A percentile compares a stretch with the other conserved stretches of the same genome.
These are phyloP conservation scores for Tinea semifulvella DNA, from an alignment of 2,888 invertebrate species.

Conservation along the genomic window DNA sequence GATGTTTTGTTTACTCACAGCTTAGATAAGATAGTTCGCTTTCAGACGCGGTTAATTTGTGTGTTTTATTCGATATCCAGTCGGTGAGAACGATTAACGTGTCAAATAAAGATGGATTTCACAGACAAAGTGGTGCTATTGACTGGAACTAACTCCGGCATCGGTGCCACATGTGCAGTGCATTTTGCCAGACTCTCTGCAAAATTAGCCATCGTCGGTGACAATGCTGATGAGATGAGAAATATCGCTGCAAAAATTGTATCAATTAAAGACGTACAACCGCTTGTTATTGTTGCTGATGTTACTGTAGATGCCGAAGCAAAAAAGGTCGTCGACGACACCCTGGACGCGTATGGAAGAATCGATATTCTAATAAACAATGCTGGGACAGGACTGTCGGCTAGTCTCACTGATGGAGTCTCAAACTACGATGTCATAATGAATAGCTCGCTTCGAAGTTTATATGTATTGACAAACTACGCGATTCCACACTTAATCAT, in stretches of 20 bases:
- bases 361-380: constrained; percentile 79
- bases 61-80: background rate
- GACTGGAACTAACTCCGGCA: constrained; percentile 51
- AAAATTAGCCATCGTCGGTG: constrained; percentile 35
- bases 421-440: constrained; percentile 81
- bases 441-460: constrained; percentile 76
- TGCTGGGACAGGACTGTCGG: constrained; percentile 43
- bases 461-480: constrained; percentile 75
- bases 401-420: constrained; percentile 30
- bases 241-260: constrained; percentile 27
- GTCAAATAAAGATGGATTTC: constrained; percentile 35
- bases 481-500: constrained; percentile 78
- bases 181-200: constrained; percentile 39
- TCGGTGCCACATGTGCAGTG: constrained; percentile 43
- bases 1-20: constrained; percentile 2
- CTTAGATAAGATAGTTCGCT: constrained; percentile 5
- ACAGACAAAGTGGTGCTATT: constrained; percentile 43
- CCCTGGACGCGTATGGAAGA: constrained; percentile 72
- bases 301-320: constrained; percentile 73
- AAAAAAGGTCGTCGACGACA: constrained; percentile 69
- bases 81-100: background rate
- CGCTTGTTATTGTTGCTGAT: constrained; percentile 69
- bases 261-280: constrained; percentile 27
- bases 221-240: constrained; percentile 37
- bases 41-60: background rate